These are phyloP conservation scores for Synanthedon tipuliformis DNA, from an alignment of 2,888 invertebrate species.

Conservation along the genomic window DNA sequence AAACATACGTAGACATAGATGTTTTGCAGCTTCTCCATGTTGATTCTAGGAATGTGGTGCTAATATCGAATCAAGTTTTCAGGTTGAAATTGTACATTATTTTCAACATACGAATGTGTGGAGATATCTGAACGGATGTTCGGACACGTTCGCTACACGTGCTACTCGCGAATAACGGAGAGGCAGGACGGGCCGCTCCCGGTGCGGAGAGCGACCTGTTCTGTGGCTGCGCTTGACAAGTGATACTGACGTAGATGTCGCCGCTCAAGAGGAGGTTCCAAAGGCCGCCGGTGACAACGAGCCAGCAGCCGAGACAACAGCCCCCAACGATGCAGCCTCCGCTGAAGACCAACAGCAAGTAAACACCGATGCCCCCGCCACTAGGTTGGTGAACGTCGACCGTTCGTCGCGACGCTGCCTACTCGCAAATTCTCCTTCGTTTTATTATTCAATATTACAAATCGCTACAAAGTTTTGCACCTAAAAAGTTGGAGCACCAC, in stretches of 20 bases:
- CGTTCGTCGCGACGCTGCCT: constrained; percentile 50
- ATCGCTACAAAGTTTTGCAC: constrained; percentile 70
- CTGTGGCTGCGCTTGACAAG: constrained; percentile 37
- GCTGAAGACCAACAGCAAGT: constrained; percentile 45
- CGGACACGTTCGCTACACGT: constrained; percentile 9
- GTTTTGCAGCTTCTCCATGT: constrained; percentile 17
- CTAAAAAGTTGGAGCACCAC: constrained; percentile 10
- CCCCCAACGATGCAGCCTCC: constrained; percentile 23
- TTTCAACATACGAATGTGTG: constrained; percentile 27
- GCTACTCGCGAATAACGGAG: constrained; percentile 9
- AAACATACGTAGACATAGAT: not conserved
- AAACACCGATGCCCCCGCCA: constrained; percentile 53
- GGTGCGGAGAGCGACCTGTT: constrained; percentile 54
- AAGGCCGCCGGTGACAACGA: constrained; percentile 34
- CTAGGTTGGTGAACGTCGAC: constrained; percentile 66
- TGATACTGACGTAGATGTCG: constrained; percentile 61
- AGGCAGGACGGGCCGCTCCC: constrained; percentile 42
- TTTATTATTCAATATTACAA: constrained; percentile 29
- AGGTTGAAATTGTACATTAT: constrained; percentile 49
- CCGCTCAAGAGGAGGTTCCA: constrained; percentile 33
- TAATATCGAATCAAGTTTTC: constrained; percentile 69
- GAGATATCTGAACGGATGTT: constrained; percentile 18
- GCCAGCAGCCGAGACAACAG: constrained; percentile 28
- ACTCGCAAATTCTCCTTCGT: constrained; percentile 49
- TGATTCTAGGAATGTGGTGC: constrained; percentile 37